Conservation (phyloP, 2,797 vertebrate species). For the Meriones psammophilus region DNA sequence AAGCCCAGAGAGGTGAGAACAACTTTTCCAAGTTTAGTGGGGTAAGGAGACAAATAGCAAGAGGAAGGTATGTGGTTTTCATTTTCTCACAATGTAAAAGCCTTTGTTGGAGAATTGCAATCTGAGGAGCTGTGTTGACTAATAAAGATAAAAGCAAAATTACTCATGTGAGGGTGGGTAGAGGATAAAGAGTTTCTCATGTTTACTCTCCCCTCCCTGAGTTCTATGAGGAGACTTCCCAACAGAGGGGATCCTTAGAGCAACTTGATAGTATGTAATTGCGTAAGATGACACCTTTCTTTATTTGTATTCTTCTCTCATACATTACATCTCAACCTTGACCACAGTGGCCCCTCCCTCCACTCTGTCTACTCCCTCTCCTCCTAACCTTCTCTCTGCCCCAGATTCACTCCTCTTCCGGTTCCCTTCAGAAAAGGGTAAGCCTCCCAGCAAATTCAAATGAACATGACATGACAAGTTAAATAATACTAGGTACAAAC, state of each 20-base stretch:
- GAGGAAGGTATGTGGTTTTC: neutral
- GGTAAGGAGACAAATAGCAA: neutral
- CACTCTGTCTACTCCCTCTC: neutral
- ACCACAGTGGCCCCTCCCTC: neutral
- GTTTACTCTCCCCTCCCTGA: neutral
- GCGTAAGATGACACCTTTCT: neutral
- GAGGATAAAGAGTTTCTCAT: no score
- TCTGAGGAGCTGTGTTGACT: neutral
- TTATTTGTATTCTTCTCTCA: neutral
- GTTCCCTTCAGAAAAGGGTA: neutral
- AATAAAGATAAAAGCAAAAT: neutral
- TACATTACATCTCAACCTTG: neutral
- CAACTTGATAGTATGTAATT: accelerated
- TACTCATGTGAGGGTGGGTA: neutral
- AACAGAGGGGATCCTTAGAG: neutral
- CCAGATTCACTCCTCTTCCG: neutral
- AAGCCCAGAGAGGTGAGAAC: no score
- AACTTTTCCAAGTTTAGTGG: neutral
- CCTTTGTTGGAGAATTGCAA: neutral
- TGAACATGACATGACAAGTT: neutral
- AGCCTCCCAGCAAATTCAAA: neutral
- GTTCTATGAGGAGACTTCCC: neutral
- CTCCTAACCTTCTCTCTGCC: neutral
- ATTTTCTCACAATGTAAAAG: neutral
- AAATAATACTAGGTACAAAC: neutral